Percentiles rank a stretch among this genome's conserved stretches.
These are phyloP conservation scores for Chaunax sp. DNA, from an alignment of 2,797 vertebrate species.

Conservation along the genomic window DNA sequence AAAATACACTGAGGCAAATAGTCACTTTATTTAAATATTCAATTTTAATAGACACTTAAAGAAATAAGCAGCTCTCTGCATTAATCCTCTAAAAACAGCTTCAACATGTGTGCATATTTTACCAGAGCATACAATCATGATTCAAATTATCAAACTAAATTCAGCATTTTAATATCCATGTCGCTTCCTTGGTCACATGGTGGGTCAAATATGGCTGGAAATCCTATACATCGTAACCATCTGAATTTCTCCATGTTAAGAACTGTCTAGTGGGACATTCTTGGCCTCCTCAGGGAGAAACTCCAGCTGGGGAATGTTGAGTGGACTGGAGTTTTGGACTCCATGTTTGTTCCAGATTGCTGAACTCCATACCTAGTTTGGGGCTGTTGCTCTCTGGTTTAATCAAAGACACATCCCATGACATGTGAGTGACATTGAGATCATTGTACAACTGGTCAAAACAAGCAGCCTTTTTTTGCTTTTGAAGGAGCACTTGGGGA, in stretches of 20 bases:
- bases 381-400: slow-evolving; percentile 75
- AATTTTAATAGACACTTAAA: slow-evolving; percentile 18
- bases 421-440: slow-evolving; percentile 61
- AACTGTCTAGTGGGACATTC: background rate
- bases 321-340: slow-evolving; percentile 70
- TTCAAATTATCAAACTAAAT: background rate
- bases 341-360: slow-evolving; percentile 64
- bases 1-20: slow-evolving; percentile 11
- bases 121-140: background rate
- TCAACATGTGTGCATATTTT: background rate
- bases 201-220: background rate
- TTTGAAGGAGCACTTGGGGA: slow-evolving; percentile 66
- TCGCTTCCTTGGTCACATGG: background rate
- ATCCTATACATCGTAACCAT: background rate
- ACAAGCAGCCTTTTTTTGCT: slow-evolving; percentile 40
- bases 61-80: background rate
- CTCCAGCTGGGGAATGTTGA: slow-evolving; percentile 45
- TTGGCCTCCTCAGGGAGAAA: slow-evolving; percentile 45
- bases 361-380: slow-evolving; percentile 65
- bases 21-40: slow-evolving; percentile 51
- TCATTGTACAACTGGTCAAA: slow-evolving; percentile 68
- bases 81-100: background rate
- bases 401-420: slow-evolving; percentile 87
- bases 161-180: background rate
- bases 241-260: background rate